Conservation (phyloP, 2,797 vertebrate species). For the Mycteria americana region DNA sequence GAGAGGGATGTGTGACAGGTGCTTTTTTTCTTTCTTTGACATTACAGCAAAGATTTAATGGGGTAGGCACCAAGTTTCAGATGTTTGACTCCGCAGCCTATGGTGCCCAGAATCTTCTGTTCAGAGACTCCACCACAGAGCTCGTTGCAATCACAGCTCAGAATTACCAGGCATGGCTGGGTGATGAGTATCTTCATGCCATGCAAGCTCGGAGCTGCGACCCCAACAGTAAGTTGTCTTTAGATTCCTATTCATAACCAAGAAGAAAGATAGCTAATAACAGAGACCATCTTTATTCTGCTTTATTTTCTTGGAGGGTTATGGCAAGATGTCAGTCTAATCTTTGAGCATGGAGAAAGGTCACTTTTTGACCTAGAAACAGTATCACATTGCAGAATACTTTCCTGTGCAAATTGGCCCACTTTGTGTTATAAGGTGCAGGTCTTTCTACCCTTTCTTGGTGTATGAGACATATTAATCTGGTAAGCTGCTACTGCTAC, state of each 20-base stretch:
- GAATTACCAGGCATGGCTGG: conserved; percentile 85
- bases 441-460: background rate
- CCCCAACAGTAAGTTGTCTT: conserved; percentile 73
- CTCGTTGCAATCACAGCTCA: conserved; percentile 79
- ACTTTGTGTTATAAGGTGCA: background rate
- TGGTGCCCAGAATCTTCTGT: conserved; percentile 79
- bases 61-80: conserved; percentile 70
- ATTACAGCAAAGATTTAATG: conserved; percentile 76
- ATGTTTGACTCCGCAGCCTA: conserved; percentile 85
- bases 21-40: background rate
- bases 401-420: background rate
- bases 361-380: background rate
- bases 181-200: conserved; percentile 77
- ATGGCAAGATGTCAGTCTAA: background rate
- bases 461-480: background rate
- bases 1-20: background rate
- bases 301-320: background rate
- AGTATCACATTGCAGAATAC: background rate
- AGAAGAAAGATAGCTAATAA: background rate
- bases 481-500: background rate
- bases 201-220: conserved; percentile 86
- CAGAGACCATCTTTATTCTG: background rate
- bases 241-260: background rate
- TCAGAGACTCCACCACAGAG: conserved; percentile 80
- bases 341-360: background rate